Base-by-base conservation (phyloP, 2,797 vertebrate genomes). In the Enteromius radiatus region DNA sequence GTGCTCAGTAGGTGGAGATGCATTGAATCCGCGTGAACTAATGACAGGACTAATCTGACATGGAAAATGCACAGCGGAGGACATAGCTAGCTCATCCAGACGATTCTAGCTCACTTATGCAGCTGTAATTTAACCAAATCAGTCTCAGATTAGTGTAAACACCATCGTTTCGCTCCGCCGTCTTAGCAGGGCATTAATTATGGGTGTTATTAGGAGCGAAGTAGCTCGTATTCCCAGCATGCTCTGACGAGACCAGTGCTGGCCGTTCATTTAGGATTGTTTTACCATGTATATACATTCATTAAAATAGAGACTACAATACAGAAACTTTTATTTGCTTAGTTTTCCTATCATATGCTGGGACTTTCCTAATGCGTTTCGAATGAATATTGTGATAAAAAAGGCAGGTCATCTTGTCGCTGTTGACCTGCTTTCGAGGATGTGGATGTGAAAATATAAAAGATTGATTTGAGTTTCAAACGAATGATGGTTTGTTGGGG, bases 281-380 rank as follows among this genome's bases (percentile, higher is more conserved):
- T 76, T 81, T 69, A 84, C 49, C 71, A 12, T 68, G 41, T 80
- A 26, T 45, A 43, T 75, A 31, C 43, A 63, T 77, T 17, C 49
- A 81, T 49, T 36, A 5, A 59, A 21, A 61, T 49, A 33, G 59
- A 77, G 43, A 28, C 83, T 28, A 83, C 81, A 78, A 82, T 26
- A 82, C 71, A n/a, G 52, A 59, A 36, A 17, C 33, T 70, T 83
- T 84, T 33, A 56, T 82, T 88, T 73, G 84, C 80, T 84, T 79
- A 63, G 64, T 79, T 84, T 76, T 59, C 36, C 23, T 36, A 56
- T 79, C 68, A 54, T 81, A 47, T 70, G 69, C 41, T 56, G 84
- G 77, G 80, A 82, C 75, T 71, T 68, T 41, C 56, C 68, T 79
- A 64, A 83, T 61, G 73, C 61, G 78, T 76, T 83, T 85, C 74